A percentile compares a stretch with the other conserved stretches of the same genome.
These are phyloP conservation scores for Achatina immaculata DNA, from an alignment of 1,140 invertebrate species.

Conservation along the genomic window DNA sequence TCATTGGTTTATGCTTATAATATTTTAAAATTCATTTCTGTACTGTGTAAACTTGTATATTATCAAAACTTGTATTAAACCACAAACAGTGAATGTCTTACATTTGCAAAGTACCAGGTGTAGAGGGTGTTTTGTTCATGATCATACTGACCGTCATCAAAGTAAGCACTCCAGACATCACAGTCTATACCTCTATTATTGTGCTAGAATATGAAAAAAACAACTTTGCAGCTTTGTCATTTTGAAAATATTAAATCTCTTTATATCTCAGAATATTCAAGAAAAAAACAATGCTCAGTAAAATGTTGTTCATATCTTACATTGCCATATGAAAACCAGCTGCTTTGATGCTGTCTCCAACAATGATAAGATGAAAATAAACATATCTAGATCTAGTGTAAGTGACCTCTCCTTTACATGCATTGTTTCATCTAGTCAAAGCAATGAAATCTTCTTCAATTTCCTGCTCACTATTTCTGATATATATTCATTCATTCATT, in stretches of 20 bases:
- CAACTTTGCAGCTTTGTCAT: neutral
- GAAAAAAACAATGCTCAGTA: neutral
- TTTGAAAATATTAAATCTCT: neutral
- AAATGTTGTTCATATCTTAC: neutral
- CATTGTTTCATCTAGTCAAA: no score
- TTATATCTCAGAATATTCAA: neutral
- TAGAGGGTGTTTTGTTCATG: neutral
- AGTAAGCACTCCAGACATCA: neutral
- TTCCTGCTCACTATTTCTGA: no score
- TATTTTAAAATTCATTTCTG: neutral
- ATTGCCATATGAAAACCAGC: neutral
- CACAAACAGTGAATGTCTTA: no score
- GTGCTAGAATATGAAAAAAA: constrained; percentile 3
- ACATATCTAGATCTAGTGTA: neutral
- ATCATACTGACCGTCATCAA: neutral
- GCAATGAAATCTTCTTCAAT: no score
- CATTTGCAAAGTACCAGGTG: neutral
- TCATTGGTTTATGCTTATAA: neutral
- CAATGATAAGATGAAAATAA: neutral
- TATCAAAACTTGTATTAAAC: no score
- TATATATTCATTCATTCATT: no score
- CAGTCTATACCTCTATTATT: neutral
- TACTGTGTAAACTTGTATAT: no score
- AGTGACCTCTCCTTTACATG: no score
- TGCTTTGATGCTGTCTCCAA: neutral